These are phyloP conservation scores for Quiscalus mexicanus DNA, from an alignment of 2,113 vertebrate species.

Conservation along the genomic window DNA sequence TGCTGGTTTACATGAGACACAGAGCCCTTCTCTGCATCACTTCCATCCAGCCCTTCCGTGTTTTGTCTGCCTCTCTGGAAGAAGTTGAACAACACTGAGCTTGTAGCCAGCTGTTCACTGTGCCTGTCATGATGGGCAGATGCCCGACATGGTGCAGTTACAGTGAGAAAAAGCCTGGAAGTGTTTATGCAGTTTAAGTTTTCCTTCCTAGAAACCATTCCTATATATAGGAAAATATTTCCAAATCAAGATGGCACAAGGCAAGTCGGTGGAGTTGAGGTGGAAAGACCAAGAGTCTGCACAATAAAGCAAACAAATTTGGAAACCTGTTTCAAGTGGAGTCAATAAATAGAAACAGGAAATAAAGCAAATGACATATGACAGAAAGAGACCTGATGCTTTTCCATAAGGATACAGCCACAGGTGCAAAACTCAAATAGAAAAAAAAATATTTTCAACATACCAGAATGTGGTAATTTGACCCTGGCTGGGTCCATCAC, in stretches of 20 bases:
- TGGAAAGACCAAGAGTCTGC: background rate
- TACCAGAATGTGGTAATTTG: background rate
- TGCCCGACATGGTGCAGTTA: background rate
- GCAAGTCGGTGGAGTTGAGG: background rate
- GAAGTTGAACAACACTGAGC: background rate
- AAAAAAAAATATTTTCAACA: background rate
- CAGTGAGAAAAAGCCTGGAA: background rate
- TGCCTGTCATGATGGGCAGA: background rate
- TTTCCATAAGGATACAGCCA: background rate
- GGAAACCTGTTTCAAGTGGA: background rate
- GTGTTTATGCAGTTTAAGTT: background rate
- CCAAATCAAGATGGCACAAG: background rate
- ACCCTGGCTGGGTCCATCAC: background rate
- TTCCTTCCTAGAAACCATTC: background rate
- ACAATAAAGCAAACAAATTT: background rate
- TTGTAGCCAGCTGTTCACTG: background rate
- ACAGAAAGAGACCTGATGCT: background rate
- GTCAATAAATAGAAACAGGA: background rate
- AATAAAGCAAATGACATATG: background rate
- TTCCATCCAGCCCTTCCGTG: rapidly evolving
- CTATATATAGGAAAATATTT: background rate
- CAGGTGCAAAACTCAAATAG: background rate
- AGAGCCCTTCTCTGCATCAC: background rate
- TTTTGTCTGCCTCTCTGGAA: background rate
- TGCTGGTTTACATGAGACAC: background rate